A percentile compares a stretch with the other conserved stretches of the same genome.
phyloP scores from a whole-genome alignment of 2,888 invertebrate species.

The Aphodius sticticus region DNA sequence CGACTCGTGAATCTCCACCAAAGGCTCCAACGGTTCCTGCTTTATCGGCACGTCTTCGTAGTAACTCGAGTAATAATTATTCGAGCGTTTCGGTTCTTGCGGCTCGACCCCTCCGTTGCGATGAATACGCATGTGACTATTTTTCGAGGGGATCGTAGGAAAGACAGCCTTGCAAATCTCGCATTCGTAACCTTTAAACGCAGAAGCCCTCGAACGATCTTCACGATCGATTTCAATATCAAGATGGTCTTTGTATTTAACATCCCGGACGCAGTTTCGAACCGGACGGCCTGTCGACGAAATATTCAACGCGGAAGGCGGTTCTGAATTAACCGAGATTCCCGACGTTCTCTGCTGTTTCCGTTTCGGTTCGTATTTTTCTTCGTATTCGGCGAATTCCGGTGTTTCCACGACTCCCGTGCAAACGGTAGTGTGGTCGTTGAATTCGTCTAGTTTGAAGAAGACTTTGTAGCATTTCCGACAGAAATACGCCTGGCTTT shows the following conservation, averaged over 20 bases:
- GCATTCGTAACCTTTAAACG: conserved; percentile 53
- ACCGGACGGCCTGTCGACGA: conserved; percentile 52
- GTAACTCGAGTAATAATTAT: conserved; percentile 26
- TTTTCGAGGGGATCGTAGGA: conserved; percentile 57
- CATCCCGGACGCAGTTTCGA: conserved; percentile 55
- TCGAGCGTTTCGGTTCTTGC: conserved; percentile 28
- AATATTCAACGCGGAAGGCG: background rate
- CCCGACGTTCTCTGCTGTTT: conserved; percentile 26
- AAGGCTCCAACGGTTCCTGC: conserved; percentile 56
- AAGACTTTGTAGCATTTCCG: conserved; percentile 59
- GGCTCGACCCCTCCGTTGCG: conserved; percentile 48
- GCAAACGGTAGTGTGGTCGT: conserved; percentile 49
- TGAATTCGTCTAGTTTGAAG: conserved; percentile 58
- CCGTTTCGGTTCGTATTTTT: conserved; percentile 31
- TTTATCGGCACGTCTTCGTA: conserved; percentile 35
- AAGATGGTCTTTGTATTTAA: conserved; percentile 52
- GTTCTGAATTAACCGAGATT: no score
- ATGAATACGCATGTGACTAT: conserved; percentile 60
- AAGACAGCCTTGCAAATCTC: conserved; percentile 57
- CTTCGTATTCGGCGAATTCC: background rate
- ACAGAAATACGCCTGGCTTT: conserved; percentile 59
- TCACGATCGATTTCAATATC: conserved; percentile 43
- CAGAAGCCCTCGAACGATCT: conserved; percentile 28
- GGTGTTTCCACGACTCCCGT: background rate
- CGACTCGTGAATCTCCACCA: conserved; percentile 58